Conservation (phyloP, 1,140 invertebrate species). For the Prorops nasuta region DNA sequence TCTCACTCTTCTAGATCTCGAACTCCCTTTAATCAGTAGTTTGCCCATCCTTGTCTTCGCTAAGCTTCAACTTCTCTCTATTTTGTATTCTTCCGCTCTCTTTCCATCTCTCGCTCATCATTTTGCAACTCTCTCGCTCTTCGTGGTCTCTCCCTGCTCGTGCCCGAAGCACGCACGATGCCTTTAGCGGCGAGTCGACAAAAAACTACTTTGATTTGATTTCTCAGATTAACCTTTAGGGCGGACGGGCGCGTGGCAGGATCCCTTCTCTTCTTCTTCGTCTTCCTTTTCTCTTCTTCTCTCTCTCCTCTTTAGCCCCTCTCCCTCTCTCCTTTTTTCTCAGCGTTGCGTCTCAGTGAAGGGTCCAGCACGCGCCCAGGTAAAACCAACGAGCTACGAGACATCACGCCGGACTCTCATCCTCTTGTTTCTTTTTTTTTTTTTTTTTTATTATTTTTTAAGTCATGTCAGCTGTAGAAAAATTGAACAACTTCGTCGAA, state of each 20-base stretch:
- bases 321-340: slow-evolving; percentile 3
- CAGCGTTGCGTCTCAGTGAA: background rate
- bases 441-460: too few species aligned
- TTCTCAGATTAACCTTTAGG: slow-evolving; percentile 42
- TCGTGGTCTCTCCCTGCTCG: background rate
- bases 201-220: slow-evolving; percentile 55
- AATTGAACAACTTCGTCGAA: too few species aligned
- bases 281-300: slow-evolving; percentile 2
- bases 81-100: background rate
- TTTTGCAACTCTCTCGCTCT: background rate
- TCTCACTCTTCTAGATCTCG: background rate
- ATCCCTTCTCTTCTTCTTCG: slow-evolving; percentile 24
- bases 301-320: background rate
- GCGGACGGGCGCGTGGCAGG: slow-evolving; percentile 46
- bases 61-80: too few species aligned
- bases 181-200: slow-evolving; percentile 16
- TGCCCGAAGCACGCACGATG: background rate
- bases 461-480: too few species aligned
- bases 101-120: background rate
- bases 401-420: background rate
- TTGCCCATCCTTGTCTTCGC: too few species aligned
- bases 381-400: slow-evolving; percentile 21
- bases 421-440: too few species aligned
- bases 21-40: slow-evolving; percentile 2
- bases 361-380: slow-evolving; percentile 43